Evolutionary conservation across 2,797 vertebrate species (phyloP).

Genomic region (Mycteria americana): DNA sequence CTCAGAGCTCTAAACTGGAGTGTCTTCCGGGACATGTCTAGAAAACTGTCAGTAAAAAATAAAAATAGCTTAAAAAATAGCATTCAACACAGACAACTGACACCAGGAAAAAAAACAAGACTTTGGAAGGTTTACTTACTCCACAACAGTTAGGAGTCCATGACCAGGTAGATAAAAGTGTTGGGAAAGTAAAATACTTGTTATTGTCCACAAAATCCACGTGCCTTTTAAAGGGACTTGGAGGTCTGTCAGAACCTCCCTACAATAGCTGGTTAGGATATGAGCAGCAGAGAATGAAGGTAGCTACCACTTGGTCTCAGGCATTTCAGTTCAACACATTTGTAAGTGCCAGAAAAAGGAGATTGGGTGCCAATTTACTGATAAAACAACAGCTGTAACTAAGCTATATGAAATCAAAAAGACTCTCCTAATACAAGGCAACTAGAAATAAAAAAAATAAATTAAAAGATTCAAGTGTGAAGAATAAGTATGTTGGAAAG

Average conservation of each 20-base stretch:
- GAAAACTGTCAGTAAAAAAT: not conserved
- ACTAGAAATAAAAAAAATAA: not conserved
- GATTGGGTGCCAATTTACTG: not conserved
- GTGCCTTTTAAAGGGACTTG: not conserved
- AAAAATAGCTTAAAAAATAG: not conserved
- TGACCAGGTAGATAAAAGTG: not conserved
- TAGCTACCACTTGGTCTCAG: not conserved
- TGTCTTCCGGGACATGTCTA: not conserved
- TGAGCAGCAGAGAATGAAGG: not conserved
- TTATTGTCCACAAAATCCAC: no score
- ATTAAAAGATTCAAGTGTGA: not conserved
- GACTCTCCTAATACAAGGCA: not conserved
- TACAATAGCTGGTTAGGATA: not conserved
- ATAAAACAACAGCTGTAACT: not conserved
- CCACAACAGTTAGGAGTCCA: not conserved
- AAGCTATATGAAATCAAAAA: not conserved
- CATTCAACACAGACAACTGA: not conserved
- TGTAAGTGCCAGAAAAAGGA: not conserved
- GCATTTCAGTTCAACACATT: not conserved
- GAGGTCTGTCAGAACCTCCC: not conserved
- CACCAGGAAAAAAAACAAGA: not conserved
- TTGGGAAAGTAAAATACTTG: no score
- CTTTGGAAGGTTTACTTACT: not conserved
- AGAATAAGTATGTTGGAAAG: not conserved
- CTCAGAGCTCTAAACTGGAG: not conserved